These are phyloP conservation scores for Athripsodes cinereus DNA, from an alignment of 2,888 invertebrate species.

Conservation along the genomic window DNA sequence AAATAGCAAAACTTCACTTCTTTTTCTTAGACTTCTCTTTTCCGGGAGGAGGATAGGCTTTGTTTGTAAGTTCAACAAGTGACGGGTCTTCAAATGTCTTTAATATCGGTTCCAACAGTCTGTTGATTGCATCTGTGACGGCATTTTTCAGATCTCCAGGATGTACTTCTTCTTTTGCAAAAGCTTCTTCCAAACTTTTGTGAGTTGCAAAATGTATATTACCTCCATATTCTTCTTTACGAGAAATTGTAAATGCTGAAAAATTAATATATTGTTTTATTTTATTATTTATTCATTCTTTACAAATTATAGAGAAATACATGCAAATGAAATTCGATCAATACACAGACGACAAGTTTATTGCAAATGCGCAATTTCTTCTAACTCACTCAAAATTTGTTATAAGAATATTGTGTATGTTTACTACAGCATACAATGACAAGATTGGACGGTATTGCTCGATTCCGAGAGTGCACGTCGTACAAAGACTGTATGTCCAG, in stretches of 20 bases:
- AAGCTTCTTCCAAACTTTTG: conserved; percentile 74
- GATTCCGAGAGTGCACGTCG: too few relatives aligned
- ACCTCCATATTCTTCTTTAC: conserved; percentile 75
- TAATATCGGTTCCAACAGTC: conserved; percentile 81
- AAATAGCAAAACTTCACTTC: conserved; percentile 11
- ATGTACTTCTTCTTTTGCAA: conserved; percentile 77
- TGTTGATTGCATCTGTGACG: conserved; percentile 80
- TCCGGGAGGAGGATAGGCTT: conserved; percentile 76
- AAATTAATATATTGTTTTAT: too few relatives aligned
- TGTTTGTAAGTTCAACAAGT: conserved; percentile 67
- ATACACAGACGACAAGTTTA: too few relatives aligned
- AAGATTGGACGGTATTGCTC: too few relatives aligned
- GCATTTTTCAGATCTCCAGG: conserved; percentile 90
- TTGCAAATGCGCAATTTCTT: too few relatives aligned
- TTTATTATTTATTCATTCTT: too few relatives aligned
- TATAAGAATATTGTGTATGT: too few relatives aligned
- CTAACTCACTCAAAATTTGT: too few relatives aligned
- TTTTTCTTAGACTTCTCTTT: conserved; percentile 44
- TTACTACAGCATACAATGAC: too few relatives aligned
- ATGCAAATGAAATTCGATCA: too few relatives aligned
- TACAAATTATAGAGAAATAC: too few relatives aligned
- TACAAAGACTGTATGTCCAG: too few relatives aligned
- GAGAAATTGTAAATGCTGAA: conserved; percentile 12
- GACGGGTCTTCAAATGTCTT: conserved; percentile 75
- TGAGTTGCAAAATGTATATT: conserved; percentile 64